Conservation (phyloP, 2,113 vertebrate species). For the human (Homo sapiens) region DNA sequence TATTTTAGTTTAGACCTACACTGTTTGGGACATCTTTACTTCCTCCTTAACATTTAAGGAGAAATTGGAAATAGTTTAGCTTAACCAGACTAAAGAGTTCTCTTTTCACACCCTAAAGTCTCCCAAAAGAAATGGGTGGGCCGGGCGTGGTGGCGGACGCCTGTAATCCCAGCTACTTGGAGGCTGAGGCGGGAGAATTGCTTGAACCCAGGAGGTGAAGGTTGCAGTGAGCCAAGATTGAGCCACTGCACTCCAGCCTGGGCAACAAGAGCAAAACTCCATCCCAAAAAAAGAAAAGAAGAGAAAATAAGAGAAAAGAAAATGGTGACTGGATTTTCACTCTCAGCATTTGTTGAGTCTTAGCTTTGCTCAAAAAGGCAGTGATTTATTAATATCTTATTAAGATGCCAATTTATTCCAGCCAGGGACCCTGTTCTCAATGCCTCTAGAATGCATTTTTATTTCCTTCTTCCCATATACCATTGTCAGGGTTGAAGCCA, state of each 20-base stretch:
- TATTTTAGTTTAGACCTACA: slow-evolving; percentile 8
- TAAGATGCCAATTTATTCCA: not conserved
- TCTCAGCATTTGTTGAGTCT: not conserved
- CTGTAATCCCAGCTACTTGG: too few relatives aligned
- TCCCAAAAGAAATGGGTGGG: not conserved
- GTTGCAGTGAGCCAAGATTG: too few relatives aligned
- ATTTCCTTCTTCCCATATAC: not conserved
- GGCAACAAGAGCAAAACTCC: too few relatives aligned
- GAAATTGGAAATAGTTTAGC: slow-evolving; percentile 33
- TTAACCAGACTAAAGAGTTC: not conserved
- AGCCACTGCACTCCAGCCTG: too few relatives aligned
- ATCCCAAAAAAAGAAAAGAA: too few relatives aligned
- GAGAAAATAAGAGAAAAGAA: not conserved
- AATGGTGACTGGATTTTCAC: not conserved
- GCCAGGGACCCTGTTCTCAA: not conserved
- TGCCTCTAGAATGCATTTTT: not conserved
- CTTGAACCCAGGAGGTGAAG: too few relatives aligned
- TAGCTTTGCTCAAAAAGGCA: not conserved
- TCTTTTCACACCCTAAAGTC: not conserved
- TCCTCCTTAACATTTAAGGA: slow-evolving; percentile 25
- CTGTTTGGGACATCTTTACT: slow-evolving; percentile 1
- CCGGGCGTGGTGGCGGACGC: too few relatives aligned
- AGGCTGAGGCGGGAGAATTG: too few relatives aligned
- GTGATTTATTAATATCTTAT: not conserved
- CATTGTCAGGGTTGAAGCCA: too few relatives aligned